Evolutionary conservation across 2,797 vertebrate species (phyloP).

Genomic region (Scarus forsteni): DNA sequence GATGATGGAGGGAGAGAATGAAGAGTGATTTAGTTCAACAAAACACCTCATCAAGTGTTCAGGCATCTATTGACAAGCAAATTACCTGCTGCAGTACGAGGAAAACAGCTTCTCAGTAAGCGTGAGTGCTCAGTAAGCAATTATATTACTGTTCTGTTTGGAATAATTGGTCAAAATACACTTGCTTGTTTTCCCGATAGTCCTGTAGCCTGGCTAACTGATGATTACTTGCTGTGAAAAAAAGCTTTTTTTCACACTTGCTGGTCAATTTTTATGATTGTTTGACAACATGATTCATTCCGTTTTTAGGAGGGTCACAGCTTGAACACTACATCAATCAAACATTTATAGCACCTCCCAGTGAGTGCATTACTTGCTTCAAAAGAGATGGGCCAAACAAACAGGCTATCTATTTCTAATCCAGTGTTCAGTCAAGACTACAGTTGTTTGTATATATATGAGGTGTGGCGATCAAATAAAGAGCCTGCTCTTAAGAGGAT

Average conservation of each 20-base stretch:
- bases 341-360: neutral
- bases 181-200: slow-evolving; percentile 37
- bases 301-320: slow-evolving; percentile 8
- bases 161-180: slow-evolving; percentile 59
- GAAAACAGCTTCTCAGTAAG: slow-evolving; percentile 44
- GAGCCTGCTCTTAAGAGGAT: no score
- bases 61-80: slow-evolving; percentile 63
- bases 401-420: neutral
- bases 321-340: slow-evolving; percentile 9
- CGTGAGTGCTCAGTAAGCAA: slow-evolving; percentile 30
- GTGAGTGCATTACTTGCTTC: slow-evolving; percentile 2
- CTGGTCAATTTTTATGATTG: slow-evolving; percentile 28
- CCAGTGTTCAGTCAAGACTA: no score
- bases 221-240: slow-evolving; percentile 20
- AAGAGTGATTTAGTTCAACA: slow-evolving; percentile 72
- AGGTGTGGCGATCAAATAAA: no score
- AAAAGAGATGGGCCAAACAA: neutral
- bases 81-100: slow-evolving; percentile 55
- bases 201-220: slow-evolving; percentile 8
- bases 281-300: slow-evolving; percentile 25
- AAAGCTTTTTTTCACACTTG: slow-evolving; percentile 8
- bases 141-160: slow-evolving; percentile 54
- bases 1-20: slow-evolving; percentile 47
- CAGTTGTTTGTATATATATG: no score
- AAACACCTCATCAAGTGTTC: slow-evolving; percentile 71